These are phyloP conservation scores for Podilymbus podiceps DNA, from an alignment of 2,113 vertebrate species.

Conservation along the genomic window DNA sequence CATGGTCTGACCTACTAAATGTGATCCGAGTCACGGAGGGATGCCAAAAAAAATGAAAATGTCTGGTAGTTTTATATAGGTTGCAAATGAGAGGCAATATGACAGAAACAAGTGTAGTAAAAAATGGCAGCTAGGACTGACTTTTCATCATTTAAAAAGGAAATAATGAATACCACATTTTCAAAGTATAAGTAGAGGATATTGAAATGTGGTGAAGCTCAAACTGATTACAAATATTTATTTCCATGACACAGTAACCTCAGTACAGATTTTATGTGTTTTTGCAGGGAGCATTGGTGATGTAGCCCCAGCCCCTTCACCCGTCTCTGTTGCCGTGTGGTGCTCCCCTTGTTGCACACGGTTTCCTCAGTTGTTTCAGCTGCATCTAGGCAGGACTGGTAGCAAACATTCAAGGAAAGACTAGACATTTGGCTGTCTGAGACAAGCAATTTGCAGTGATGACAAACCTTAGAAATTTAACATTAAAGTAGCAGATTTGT, in stretches of 20 bases:
- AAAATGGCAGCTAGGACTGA: background rate
- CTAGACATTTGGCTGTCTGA: background rate
- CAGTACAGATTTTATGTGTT: background rate
- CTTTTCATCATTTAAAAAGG: background rate
- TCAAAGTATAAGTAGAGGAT: background rate
- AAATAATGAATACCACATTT: background rate
- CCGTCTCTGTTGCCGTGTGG: fast-evolving
- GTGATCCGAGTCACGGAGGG: background rate
- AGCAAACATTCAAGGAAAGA: background rate
- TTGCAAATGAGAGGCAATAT: background rate
- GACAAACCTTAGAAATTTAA: background rate
- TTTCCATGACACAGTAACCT: background rate
- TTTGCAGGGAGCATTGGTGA: background rate
- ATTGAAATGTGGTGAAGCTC: background rate
- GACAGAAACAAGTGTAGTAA: background rate
- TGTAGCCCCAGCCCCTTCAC: fast-evolving
- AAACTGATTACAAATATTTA: background rate
- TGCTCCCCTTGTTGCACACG: fast-evolving
- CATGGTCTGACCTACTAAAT: background rate
- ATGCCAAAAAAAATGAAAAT: background rate
- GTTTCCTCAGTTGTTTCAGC: background rate
- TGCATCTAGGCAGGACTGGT: background rate
- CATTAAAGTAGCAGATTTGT: background rate
- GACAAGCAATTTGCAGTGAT: background rate
- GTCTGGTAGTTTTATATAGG: background rate